Percentiles rank a stretch among this genome's conserved stretches.
Evolutionary conservation across 1,140 invertebrate species (phyloP).

Genomic region (Macrosteles quadrilineatus): DNA sequence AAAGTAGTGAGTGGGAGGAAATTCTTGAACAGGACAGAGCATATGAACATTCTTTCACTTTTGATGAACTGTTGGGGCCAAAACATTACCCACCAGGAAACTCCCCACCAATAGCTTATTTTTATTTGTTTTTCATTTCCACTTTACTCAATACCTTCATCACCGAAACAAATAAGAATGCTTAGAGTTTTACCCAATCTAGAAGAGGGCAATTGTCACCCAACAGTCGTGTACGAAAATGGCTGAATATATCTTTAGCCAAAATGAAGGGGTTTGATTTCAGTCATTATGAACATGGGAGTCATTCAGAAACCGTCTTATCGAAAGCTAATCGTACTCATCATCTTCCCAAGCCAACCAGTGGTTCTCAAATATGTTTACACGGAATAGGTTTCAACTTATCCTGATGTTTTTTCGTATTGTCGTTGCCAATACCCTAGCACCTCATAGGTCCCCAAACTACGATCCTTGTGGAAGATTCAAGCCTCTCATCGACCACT

Average conservation of each 20-base stretch:
- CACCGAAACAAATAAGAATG: not conserved
- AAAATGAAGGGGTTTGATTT: not conserved
- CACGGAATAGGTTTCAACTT: constrained; percentile 5
- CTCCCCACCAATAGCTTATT: constrained; percentile 1
- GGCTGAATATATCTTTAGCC: not conserved
- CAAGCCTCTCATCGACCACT: constrained; percentile 41
- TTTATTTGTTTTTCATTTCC: constrained; percentile 12
- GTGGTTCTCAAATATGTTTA: constrained; percentile 10
- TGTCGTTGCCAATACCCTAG: constrained; percentile 34
- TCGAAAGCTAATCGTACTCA: not conserved
- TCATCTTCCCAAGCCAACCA: not conserved
- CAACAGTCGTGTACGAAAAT: not conserved
- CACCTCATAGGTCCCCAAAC: constrained; percentile 34
- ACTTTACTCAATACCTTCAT: not conserved
- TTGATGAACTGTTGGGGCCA: constrained; percentile 5
- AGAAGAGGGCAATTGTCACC: no score
- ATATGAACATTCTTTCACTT: constrained; percentile 1
- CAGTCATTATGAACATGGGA: no score
- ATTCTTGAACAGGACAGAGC: not conserved
- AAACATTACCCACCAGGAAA: constrained; percentile 20
- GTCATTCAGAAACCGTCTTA: not conserved
- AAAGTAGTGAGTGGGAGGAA: not conserved
- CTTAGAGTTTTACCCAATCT: not conserved
- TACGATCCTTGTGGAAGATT: constrained; percentile 44
- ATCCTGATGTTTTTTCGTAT: constrained; percentile 32